Percentiles rank a stretch among this genome's conserved stretches.
Conservation (phyloP, 2,888 invertebrate genomes). For the Melolontha melolontha region DNA sequence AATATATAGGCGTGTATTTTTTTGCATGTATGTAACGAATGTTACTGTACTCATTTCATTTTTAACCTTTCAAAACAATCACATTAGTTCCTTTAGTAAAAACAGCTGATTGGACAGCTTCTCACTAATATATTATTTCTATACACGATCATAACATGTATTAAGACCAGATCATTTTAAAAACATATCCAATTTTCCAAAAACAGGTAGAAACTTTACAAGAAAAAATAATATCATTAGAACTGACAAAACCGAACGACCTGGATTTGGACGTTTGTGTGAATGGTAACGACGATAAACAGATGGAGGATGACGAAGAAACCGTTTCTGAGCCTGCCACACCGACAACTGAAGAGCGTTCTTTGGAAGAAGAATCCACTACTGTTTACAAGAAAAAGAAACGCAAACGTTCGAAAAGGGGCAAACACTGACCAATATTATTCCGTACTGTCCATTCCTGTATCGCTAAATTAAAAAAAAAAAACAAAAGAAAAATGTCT, state of each 20-base stretch:
- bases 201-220: conserved; percentile 89
- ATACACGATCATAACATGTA: background rate
- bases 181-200: background rate
- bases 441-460: conserved; percentile 37
- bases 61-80: background rate
- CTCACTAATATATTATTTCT: conserved; percentile 4
- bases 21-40: conserved; percentile 12
- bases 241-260: conserved; percentile 72
- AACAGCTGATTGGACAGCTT: conserved; percentile 6
- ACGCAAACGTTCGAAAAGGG: conserved; percentile 68
- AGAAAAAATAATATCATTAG: conserved; percentile 91
- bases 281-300: conserved; percentile 50
- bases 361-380: conserved; percentile 65
- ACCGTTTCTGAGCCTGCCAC: conserved; percentile 65
- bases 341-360: conserved; percentile 69
- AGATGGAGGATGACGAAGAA: conserved; percentile 65
- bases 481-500: conserved; percentile 36
- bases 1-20: background rate
- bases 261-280: conserved; percentile 52
- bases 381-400: conserved; percentile 66
- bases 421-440: conserved; percentile 59
- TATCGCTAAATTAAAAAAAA: conserved; percentile 23
- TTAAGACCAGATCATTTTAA: background rate
- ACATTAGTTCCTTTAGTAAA: conserved; percentile 1
- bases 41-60: background rate